A percentile compares a stretch with the other conserved stretches of the same genome.
Evolutionary conservation across 2,888 invertebrate genomes (phyloP).

Genomic region (Nysson spinosus): DNA sequence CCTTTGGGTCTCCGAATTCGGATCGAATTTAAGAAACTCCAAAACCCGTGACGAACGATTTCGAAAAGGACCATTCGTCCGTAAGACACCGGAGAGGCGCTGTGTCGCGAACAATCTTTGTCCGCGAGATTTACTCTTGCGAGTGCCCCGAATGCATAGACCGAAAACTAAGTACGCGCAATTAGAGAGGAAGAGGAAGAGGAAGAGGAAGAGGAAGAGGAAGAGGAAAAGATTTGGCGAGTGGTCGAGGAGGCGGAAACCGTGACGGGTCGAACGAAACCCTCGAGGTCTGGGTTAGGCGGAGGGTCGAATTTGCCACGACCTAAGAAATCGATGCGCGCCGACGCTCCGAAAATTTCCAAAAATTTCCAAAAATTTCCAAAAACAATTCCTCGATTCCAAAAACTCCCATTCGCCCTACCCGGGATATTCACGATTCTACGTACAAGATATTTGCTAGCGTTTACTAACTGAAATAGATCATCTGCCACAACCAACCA

Average conservation of each 20-base stretch:
- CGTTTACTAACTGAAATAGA: too few relatives aligned
- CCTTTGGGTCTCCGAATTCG: too few relatives aligned
- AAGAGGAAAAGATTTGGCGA: constrained; percentile 35
- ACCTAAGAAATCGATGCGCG: constrained; percentile 29
- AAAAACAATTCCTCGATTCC: background rate
- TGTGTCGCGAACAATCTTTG: too few relatives aligned
- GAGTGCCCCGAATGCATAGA: background rate
- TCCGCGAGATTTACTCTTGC: background rate
- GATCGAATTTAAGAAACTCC: too few relatives aligned
- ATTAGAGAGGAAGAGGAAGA: constrained; percentile 63
- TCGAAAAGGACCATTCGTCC: too few relatives aligned
- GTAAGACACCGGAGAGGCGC: too few relatives aligned
- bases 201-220: constrained; percentile 36
- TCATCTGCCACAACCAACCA: too few relatives aligned
- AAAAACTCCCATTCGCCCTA: background rate
- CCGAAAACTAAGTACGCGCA: constrained; percentile 56
- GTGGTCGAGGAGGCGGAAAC: constrained; percentile 9
- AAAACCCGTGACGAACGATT: too few relatives aligned
- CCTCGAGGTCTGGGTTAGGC: background rate
- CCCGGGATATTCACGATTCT: too few relatives aligned
- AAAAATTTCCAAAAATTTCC: background rate
- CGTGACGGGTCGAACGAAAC: background rate
- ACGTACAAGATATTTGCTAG: too few relatives aligned
- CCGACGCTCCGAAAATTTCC: background rate
- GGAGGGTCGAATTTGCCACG: constrained; percentile 13